phyloP scores from a whole-genome alignment of 2,797 vertebrate genomes.

The Galagoides demidoff region DNA sequence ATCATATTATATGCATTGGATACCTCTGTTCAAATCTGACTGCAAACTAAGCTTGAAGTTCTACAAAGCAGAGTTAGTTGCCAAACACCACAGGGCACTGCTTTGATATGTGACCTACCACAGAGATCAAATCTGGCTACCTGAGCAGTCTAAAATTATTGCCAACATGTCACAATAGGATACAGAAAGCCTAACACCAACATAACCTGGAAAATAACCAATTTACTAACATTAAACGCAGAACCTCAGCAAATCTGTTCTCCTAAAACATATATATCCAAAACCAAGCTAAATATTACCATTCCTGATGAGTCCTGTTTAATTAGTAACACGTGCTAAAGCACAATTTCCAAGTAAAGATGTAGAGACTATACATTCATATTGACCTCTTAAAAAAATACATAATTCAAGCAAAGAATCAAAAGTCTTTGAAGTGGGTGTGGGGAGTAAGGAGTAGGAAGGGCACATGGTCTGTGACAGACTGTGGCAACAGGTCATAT shows the following conservation, averaged over 20 bases:
- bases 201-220: slow-evolving; percentile 61
- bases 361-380: background rate
- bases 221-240: slow-evolving; percentile 44
- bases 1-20: background rate
- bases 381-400: slow-evolving; percentile 30
- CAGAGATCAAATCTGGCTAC: slow-evolving; percentile 74
- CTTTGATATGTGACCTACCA: slow-evolving; percentile 63
- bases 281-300: slow-evolving; percentile 30
- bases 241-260: slow-evolving; percentile 55
- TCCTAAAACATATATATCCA: background rate
- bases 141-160: slow-evolving; percentile 60
- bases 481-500: background rate
- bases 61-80: slow-evolving; percentile 50
- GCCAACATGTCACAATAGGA: slow-evolving; percentile 69
- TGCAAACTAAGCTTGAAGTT: slow-evolving; percentile 58
- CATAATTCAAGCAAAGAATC: slow-evolving; percentile 17
- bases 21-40: slow-evolving; percentile 36
- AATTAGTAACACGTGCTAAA: background rate
- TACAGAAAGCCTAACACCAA: slow-evolving; percentile 55
- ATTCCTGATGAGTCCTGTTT: background rate
- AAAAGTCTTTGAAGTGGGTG: slow-evolving; percentile 2
- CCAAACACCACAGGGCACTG: slow-evolving; percentile 56
- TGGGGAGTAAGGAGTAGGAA: background rate
- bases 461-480: background rate
- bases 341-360: slow-evolving; percentile 47